Evolutionary conservation across 2,113 vertebrate genomes (phyloP).

Genomic region (Aramus guarauna): DNA sequence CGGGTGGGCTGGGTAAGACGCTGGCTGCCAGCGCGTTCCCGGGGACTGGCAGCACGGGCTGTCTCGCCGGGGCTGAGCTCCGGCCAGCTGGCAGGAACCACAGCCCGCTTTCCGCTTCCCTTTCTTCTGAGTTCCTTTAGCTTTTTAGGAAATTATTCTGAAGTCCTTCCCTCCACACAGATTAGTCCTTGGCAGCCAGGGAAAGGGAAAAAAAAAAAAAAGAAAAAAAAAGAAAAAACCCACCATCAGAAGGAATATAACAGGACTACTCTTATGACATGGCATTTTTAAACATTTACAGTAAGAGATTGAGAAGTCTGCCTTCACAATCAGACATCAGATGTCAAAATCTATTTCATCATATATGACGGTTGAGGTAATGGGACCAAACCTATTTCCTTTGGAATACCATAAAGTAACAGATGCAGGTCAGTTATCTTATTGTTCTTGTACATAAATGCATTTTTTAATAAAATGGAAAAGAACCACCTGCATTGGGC

Average conservation of each 20-base stretch:
- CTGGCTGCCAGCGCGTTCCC: background rate
- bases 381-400: background rate
- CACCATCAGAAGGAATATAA: background rate
- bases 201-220: background rate
- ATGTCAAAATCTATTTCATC: background rate
- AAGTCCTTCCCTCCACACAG: background rate
- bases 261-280: background rate
- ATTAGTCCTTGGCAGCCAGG: background rate
- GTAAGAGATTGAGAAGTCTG: background rate
- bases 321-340: background rate
- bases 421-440: background rate
- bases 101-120: background rate
- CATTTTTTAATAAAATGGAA: background rate
- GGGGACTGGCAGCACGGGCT: background rate
- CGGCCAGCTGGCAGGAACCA: background rate
- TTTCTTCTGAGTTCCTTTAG: background rate
- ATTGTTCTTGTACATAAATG: background rate
- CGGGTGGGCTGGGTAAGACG: background rate
- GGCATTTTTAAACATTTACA: background rate
- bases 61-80: background rate
- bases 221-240: too few species aligned
- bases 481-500: background rate
- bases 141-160: slow-evolving; percentile 37
- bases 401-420: background rate
- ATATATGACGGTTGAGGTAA: background rate